phyloP scores from a whole-genome alignment of 2,888 invertebrate species.

The Ophion ventricosus region DNA sequence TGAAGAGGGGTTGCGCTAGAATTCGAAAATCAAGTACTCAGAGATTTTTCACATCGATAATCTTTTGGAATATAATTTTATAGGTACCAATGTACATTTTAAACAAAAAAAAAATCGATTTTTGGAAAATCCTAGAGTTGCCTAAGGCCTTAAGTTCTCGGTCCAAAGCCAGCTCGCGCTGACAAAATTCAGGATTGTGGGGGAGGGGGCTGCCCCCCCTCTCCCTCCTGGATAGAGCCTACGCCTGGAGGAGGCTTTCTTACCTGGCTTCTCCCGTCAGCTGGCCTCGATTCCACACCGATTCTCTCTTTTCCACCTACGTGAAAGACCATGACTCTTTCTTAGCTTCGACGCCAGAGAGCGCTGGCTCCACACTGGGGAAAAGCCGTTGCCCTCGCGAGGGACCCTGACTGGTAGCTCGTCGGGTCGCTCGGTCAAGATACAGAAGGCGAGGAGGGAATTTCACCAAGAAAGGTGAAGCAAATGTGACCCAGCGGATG shows the following conservation, averaged over 20 bases:
- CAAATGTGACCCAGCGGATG: slow-evolving; percentile 58
- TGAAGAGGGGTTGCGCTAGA: too few species aligned
- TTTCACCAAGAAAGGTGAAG: slow-evolving; percentile 61
- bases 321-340: slow-evolving; percentile 45
- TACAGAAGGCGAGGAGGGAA: slow-evolving; percentile 37
- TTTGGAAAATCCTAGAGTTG: too few species aligned
- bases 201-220: too few species aligned
- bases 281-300: slow-evolving; percentile 61
- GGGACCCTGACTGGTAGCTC: slow-evolving; percentile 54
- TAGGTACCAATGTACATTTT: too few species aligned
- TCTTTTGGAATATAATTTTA: too few species aligned
- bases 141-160: too few species aligned
- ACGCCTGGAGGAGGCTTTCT: slow-evolving; percentile 34
- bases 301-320: slow-evolving; percentile 51
- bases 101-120: too few species aligned
- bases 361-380: slow-evolving; percentile 54
- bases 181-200: too few species aligned
- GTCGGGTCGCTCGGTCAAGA: slow-evolving; percentile 49
- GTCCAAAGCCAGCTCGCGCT: too few species aligned
- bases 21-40: too few species aligned
- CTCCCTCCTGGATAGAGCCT: slow-evolving; percentile 72
- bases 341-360: slow-evolving; percentile 34
- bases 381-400: slow-evolving; percentile 72
- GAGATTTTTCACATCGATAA: too few species aligned
- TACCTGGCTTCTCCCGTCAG: slow-evolving; percentile 56